Conservation (phyloP, 1,140 invertebrate genomes). For the Drosophila guanche region DNA sequence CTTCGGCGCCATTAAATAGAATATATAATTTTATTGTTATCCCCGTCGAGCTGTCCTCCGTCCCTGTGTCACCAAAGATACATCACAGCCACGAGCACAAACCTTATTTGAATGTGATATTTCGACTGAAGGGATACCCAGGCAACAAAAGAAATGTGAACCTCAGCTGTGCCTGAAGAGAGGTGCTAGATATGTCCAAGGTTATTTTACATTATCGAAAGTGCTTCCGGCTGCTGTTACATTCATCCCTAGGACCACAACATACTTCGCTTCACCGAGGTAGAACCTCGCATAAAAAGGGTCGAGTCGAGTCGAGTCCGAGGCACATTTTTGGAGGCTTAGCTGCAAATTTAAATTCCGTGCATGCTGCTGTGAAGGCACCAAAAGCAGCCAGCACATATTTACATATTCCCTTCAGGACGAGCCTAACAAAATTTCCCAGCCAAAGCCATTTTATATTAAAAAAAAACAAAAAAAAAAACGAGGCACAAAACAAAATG, state of each 20-base stretch:
- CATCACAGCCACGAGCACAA: slow-evolving; percentile 38
- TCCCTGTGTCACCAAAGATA: slow-evolving; percentile 58
- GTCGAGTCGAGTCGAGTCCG: slow-evolving; percentile 40
- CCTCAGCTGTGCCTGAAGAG: too few species aligned
- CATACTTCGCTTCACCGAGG: too few species aligned
- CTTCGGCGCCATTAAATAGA: slow-evolving; percentile 74
- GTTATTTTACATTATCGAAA: too few species aligned
- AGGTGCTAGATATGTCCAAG: too few species aligned
- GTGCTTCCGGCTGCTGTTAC: too few species aligned
- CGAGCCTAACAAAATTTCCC: slow-evolving; percentile 36
- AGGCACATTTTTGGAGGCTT: slow-evolving; percentile 59
- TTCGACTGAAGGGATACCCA: too few species aligned
- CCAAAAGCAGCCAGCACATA: slow-evolving; percentile 57
- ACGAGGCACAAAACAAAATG: slow-evolving; percentile 15
- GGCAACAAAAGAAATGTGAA: too few species aligned
- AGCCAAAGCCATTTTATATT: slow-evolving; percentile 48
- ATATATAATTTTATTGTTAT: slow-evolving; percentile 80
- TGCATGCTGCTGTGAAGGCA: slow-evolving; percentile 57
- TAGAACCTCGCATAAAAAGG: slow-evolving; percentile 32
- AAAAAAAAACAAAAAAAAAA: slow-evolving; percentile 27
- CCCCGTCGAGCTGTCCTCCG: slow-evolving; percentile 19
- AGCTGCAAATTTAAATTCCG: slow-evolving; percentile 74
- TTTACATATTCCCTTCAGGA: slow-evolving; percentile 66
- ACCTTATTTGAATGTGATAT: too few species aligned
- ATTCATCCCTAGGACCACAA: too few species aligned